Evolutionary conservation across 2,797 vertebrate species (phyloP).

Genomic region (Macroramphosus scolopax): DNA sequence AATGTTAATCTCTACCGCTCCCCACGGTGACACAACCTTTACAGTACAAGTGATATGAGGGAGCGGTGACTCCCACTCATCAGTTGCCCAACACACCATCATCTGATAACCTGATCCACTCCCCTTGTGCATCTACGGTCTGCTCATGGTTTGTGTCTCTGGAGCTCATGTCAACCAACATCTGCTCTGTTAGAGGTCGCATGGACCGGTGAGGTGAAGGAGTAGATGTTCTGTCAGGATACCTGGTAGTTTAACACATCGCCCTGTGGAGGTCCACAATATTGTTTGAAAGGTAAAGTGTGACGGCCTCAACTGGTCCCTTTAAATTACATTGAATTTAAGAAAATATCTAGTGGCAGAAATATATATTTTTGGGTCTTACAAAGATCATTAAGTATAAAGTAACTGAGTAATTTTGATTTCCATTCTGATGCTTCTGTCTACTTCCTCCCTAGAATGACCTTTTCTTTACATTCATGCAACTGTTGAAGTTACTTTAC

Average conservation of each 20-base stretch:
- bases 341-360: not conserved
- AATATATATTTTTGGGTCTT: no score
- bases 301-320: not conserved
- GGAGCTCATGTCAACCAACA: slow-evolving; percentile 20
- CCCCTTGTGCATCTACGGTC: not conserved
- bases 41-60: slow-evolving; percentile 3
- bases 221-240: no score
- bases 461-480: no score
- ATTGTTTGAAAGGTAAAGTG: slow-evolving; percentile 41
- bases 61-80: slow-evolving; percentile 2
- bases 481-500: no score
- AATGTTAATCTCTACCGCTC: slow-evolving; percentile 14
- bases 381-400: no score
- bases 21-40: slow-evolving; percentile 15
- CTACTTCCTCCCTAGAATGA: no score
- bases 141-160: not conserved
- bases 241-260: slow-evolving; percentile 7
- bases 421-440: no score
- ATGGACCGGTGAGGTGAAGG: slow-evolving; percentile 17
- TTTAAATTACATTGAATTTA: no score
- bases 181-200: not conserved
- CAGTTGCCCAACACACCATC: slow-evolving; percentile 17
- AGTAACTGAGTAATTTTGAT: no score
- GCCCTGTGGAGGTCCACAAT: slow-evolving; percentile 8
- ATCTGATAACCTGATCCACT: slow-evolving; percentile 26